Base-by-base conservation (phyloP, 2,888 invertebrate genomes). In the Taphrorychus bicolor region DNA sequence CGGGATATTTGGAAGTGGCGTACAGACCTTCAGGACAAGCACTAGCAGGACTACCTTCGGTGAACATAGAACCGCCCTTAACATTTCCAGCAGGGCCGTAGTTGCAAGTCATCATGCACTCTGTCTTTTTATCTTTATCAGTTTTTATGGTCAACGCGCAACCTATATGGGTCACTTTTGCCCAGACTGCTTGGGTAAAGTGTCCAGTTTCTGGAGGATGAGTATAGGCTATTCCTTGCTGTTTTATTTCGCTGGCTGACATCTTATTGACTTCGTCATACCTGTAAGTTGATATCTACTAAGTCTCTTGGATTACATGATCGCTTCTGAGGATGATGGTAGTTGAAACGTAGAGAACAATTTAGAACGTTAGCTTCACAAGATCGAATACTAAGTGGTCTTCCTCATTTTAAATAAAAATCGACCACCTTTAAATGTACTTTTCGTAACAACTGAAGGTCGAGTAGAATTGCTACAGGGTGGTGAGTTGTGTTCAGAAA, bases 101-200 rank as follows among this genome's bases (percentile, higher is more conserved):
- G 32, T 66, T 66, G 24, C 61, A 66, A 23, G 61, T 57, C 41
- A 66, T 14, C 3, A 11, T 23, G n/a, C 66, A 66, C 2, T 17
- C 5, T 2, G 19, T 60, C n/a, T n/a, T n/a, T n/a, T n/a, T n/a
- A 3, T 7, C 21, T 11, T n/a, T 16, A 2, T 23, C 42, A 5
- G 23, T 14, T 23, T 52, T 23, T 41, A 11, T 18, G 1, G 42
- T 24, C 7, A 60, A 0, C 7, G 66, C 56, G 14, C 66, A 66
- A 5, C 66, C 66, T n/a, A 66, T 24, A 11, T 61, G 61, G 4
- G 60, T 51, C 9, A 48, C 49, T 18, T 32, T 14, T 2, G 66
- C 61, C 66, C 66, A 66, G 9, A 61, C 17, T 0, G 61, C 18
- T 57, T 56, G 57, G 3, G 61, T 66, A 40, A 66, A 66, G 40